Evolutionary conservation across 2,888 invertebrate genomes (phyloP).

Genomic region (Brachyopa scutellaris): DNA sequence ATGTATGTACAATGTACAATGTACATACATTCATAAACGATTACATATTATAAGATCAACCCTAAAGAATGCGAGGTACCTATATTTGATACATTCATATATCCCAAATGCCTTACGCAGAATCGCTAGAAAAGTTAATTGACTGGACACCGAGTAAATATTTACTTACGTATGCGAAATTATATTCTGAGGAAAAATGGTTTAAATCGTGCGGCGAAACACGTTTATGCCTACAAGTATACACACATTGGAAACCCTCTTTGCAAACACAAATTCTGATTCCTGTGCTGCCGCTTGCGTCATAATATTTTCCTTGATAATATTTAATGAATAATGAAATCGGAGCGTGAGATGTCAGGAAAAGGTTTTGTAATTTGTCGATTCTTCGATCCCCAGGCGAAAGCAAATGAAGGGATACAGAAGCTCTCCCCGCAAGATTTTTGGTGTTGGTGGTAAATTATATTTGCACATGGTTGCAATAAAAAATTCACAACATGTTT

Average conservation of each 20-base stretch:
- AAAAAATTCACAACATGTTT: conserved; percentile 68
- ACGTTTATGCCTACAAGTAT: conserved; percentile 46
- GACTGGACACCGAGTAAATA: conserved; percentile 69
- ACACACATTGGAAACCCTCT: conserved; percentile 53
- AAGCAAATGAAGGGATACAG: conserved; percentile 52
- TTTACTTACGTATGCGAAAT: conserved; percentile 62
- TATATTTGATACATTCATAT: conserved; percentile 1
- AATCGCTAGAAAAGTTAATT: conserved; percentile 58
- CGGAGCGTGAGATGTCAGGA: conserved; percentile 66
- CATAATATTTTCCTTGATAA: conserved; percentile 69
- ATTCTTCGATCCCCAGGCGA: conserved; percentile 69
- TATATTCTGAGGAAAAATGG: conserved; percentile 57
- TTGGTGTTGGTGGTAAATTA: conserved; percentile 67
- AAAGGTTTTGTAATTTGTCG: conserved; percentile 68
- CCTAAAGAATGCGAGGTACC: conserved; percentile 2
- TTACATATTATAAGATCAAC: conserved; percentile 7
- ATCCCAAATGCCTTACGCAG: too few species aligned
- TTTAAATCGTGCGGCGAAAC: conserved; percentile 60
- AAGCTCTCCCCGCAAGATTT: conserved; percentile 52
- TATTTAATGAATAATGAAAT: conserved; percentile 72
- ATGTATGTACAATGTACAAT: too few species aligned
- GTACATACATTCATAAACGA: too few species aligned
- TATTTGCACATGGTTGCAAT: conserved; percentile 69
- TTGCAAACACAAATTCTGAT: conserved; percentile 57
- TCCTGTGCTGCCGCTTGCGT: conserved; percentile 55